phyloP scores from a whole-genome alignment of 2,888 invertebrate genomes.

The Geophilus truncorum region DNA sequence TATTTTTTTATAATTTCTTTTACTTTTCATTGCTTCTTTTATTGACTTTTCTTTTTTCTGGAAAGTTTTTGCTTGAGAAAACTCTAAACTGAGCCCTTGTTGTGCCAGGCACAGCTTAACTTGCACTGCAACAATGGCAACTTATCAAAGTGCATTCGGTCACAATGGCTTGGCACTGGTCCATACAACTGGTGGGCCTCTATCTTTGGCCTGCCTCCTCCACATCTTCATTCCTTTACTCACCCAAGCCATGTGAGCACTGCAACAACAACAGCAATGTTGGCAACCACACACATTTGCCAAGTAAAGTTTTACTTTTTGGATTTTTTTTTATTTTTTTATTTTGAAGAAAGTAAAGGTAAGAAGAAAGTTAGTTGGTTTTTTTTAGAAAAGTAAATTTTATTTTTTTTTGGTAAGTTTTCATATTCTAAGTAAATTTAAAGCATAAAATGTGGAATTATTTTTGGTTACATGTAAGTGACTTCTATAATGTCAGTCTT shows the following conservation, averaged over 20 bases:
- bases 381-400: not conserved
- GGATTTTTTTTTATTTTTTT: not conserved
- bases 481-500: too few relatives aligned
- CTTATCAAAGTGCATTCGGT: constrained; percentile 9
- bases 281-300: not conserved
- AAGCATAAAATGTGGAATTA: too few relatives aligned
- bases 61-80: not conserved
- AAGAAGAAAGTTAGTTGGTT: not conserved
- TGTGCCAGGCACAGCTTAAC: not conserved
- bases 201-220: not conserved
- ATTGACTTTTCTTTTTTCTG: not conserved
- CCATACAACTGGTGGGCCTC: not conserved
- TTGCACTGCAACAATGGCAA: constrained; percentile 15
- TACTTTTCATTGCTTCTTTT: not conserved
- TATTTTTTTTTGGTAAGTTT: too few relatives aligned
- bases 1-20: too few relatives aligned
- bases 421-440: too few relatives aligned
- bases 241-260: not conserved
- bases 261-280: not conserved
- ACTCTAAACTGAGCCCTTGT: not conserved
- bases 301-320: not conserved
- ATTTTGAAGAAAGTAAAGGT: not conserved
- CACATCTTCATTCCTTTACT: not conserved
- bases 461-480: too few relatives aligned
- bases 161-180: constrained; percentile 7